Evolutionary conservation across 2,888 invertebrate genomes (phyloP), one percentile per base, ranked within the genome.

Genomic region (Yponomeuta evonymella): DNA sequence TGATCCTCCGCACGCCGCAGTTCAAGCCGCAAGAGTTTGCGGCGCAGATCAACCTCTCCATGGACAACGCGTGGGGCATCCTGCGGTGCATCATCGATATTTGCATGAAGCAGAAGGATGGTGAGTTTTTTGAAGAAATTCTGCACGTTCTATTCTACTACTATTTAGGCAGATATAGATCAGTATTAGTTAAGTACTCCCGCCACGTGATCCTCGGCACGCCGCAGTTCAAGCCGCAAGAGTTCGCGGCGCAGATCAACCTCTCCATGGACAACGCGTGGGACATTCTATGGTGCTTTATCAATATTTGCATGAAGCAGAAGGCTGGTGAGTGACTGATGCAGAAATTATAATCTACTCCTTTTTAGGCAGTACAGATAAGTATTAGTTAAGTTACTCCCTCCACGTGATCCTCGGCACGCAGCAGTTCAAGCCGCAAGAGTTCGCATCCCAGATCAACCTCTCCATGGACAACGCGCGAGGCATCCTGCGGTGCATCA

Each of bases 31-130:
- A 96, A 82, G 99, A 99, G 93, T 99, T 99, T 88, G 99, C 99
- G 12, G 97, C 97, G 10, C 99, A 99, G 89, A 99, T 99, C 83
- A 99, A 98, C 90, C 92, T 99, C 80, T 99, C 98, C 83, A 98
- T 99, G 98, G 99, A 99, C 88, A 99, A 99, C 89, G 98, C 98
- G 2, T 99, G 99, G 99, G 99, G 98, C 75, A 97, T 99, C 72
- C 93, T 99, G 73, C 95, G 99, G 23, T 99, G 98, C 87, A 98
- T 99, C 81, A 96, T 99, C 77, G 99, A 99, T 80, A 96, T 98
- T 74, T 97, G 98, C 80, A 97, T 98, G 97, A 98, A 98, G 87
- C 97, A 98, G 86, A 97, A 98, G 81, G 98, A 98, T 83, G 99
- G 99, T 79, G 86, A 94, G 90, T 1, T 58, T 23, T 23, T 23